phyloP scores from a whole-genome alignment of 2,797 vertebrate species.

The Danio tinwini region DNA sequence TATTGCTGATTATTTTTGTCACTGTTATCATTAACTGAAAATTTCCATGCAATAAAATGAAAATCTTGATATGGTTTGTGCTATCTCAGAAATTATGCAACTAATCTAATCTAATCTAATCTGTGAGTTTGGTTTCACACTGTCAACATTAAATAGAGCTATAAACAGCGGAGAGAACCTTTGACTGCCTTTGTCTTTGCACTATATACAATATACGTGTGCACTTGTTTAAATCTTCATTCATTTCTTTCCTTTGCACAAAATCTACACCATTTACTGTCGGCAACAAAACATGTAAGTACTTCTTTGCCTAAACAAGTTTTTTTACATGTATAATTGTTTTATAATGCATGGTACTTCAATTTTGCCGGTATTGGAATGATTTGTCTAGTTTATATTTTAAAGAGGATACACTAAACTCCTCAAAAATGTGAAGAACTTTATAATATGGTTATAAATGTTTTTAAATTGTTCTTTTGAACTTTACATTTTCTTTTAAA shows the following conservation, averaged over 20 bases:
- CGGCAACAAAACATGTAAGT: not conserved
- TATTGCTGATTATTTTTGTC: not conserved
- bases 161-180: constrained; percentile 42
- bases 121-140: constrained; percentile 21
- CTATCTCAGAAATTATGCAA: constrained; percentile 30
- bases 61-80: not conserved
- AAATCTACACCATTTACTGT: not conserved
- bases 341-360: not conserved
- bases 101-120: constrained; percentile 46
- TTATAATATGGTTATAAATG: too few relatives aligned
- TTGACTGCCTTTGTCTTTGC: constrained; percentile 51
- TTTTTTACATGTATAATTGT: too few relatives aligned
- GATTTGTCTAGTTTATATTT: too few relatives aligned
- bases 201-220: constrained; percentile 40
- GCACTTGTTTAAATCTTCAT: constrained; percentile 18
- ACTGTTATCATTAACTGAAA: not conserved
- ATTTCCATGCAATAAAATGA: not conserved
- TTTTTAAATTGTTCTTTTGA: too few relatives aligned
- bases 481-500: too few relatives aligned
- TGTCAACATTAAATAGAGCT: constrained; percentile 37
- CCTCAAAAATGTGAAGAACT: too few relatives aligned
- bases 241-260: not conserved
- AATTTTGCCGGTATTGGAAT: not conserved
- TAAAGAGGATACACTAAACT: too few relatives aligned
- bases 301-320: not conserved